Evolutionary conservation across 2,888 invertebrate genomes (phyloP).

Genomic region (Mesoligia furuncula): DNA sequence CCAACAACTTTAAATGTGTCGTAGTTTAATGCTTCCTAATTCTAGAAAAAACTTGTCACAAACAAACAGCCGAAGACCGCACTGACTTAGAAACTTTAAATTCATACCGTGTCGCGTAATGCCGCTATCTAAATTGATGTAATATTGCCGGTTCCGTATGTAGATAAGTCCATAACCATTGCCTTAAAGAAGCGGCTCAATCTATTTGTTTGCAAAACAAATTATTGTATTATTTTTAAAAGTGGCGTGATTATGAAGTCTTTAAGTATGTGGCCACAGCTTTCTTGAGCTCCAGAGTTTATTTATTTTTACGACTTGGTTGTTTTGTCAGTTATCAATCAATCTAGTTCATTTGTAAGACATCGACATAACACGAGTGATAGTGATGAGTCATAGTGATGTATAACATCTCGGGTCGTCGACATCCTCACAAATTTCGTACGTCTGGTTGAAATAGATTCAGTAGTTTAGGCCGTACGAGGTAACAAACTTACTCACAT

Average conservation of each 20-base stretch:
- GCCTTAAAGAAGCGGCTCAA: conserved; percentile 18
- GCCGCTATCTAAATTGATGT: conserved; percentile 52
- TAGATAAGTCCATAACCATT: conserved; percentile 1
- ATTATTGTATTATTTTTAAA: conserved; percentile 3
- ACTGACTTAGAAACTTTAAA: conserved; percentile 35
- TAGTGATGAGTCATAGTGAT: background rate
- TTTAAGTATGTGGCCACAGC: conserved; percentile 8
- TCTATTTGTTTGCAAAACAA: conserved; percentile 17
- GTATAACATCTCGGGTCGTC: background rate
- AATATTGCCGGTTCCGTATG: conserved; percentile 32
- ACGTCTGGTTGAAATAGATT: background rate
- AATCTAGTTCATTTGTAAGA: background rate
- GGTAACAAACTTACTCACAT: background rate
- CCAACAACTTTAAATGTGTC: conserved; percentile 28
- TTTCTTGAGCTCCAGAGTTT: background rate
- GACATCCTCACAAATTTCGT: background rate
- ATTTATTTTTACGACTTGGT: background rate
- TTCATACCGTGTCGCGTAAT: conserved; percentile 43
- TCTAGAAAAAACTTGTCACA: conserved; percentile 20
- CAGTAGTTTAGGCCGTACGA: background rate
- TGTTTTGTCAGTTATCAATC: background rate
- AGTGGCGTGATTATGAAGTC: background rate
- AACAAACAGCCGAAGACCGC: conserved; percentile 1
- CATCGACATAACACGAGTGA: background rate
- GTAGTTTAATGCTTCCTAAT: conserved; percentile 11